Evolutionary conservation across 2,113 vertebrate genomes (phyloP).

Genomic region (Sceloporus undulatus): DNA sequence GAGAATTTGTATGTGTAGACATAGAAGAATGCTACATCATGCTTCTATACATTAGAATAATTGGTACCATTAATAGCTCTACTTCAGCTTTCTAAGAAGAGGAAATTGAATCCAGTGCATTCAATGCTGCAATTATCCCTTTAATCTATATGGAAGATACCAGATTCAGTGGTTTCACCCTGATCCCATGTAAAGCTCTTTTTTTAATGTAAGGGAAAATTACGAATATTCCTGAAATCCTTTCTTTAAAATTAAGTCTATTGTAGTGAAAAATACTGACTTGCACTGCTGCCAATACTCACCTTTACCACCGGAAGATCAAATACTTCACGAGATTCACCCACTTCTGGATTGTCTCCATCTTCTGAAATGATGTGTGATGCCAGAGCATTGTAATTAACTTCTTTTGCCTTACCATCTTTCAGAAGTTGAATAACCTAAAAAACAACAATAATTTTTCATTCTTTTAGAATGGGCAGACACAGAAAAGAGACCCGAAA

Average conservation of each 20-base stretch:
- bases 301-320: conserved; percentile 98
- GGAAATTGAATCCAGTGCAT: not conserved
- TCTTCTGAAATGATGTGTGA: conserved; percentile 97
- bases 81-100: not conserved
- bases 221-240: not conserved
- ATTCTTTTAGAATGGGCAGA: not conserved
- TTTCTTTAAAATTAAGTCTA: not conserved
- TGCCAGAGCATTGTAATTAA: conserved; percentile 96
- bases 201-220: not conserved
- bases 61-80: not conserved
- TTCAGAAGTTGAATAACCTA: conserved; percentile 95
- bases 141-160: not conserved
- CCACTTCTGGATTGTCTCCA: conserved; percentile 95
- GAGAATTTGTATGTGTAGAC: not conserved
- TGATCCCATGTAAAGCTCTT: not conserved
- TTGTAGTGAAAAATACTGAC: not conserved
- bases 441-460: conserved; percentile 32
- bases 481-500: too few relatives aligned
- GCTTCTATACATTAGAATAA: not conserved
- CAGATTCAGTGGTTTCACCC: not conserved
- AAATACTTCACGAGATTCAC: conserved; percentile 96
- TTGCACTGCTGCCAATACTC: conserved; percentile 9
- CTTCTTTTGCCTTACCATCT: conserved; percentile 96
- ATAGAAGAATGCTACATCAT: not conserved
- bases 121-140: not conserved